These are phyloP conservation scores for Poeciliopsis occidentalis DNA, from an alignment of 2,113 vertebrate species.

Conservation along the genomic window DNA sequence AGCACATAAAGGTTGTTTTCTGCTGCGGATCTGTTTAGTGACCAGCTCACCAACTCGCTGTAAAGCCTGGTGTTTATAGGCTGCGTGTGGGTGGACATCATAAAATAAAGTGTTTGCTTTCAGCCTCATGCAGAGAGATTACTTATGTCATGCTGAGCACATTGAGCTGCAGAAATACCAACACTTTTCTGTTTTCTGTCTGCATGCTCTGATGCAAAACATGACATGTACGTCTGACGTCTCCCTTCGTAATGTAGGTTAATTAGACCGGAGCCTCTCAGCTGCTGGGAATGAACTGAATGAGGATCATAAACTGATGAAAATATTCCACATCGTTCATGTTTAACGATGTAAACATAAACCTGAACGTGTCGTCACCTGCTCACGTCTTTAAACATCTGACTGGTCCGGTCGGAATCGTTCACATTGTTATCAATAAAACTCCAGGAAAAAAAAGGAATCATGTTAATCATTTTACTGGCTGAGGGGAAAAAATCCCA, in stretches of 20 bases:
- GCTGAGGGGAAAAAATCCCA: neutral
- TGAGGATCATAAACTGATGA: conserved; percentile 16
- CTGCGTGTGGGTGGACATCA: neutral
- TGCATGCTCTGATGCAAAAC: conserved; percentile 3
- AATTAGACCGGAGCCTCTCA: conserved; percentile 39
- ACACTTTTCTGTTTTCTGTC: conserved; percentile 5
- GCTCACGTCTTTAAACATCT: neutral
- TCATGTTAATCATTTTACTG: neutral
- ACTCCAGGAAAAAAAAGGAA: neutral
- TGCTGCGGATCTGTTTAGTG: neutral
- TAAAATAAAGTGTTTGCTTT: neutral
- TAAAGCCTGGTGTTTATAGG: conserved; percentile 19
- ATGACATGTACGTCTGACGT: conserved; percentile 6
- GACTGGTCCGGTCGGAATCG: neutral
- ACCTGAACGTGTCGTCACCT: neutral
- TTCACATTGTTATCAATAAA: neutral
- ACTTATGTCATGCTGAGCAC: conserved; percentile 5
- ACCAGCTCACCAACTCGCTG: neutral
- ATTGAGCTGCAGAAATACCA: neutral
- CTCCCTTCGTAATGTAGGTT: conserved; percentile 19
- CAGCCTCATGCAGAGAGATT: neutral
- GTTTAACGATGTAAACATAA: neutral
- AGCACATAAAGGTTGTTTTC: conserved; percentile 11
- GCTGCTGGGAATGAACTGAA: conserved; percentile 30
- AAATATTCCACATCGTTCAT: neutral